These are phyloP conservation scores for Tragelaphus strepsiceros DNA, from an alignment of 2,113 vertebrate genomes.

Conservation along the genomic window DNA sequence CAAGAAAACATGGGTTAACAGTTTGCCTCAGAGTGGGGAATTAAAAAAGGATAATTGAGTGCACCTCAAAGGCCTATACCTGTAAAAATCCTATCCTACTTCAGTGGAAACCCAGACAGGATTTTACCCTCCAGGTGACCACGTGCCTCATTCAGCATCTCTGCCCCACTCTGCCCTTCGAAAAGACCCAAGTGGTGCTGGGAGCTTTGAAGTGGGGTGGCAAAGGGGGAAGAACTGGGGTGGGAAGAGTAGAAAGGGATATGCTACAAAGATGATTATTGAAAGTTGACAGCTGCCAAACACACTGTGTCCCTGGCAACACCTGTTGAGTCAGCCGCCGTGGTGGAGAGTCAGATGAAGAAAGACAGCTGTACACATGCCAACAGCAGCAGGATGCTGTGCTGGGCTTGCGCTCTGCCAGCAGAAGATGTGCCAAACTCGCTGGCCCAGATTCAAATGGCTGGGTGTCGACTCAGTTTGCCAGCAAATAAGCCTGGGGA, in stretches of 20 bases:
- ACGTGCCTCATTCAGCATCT: conserved; percentile 44
- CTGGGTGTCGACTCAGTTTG: conserved; percentile 81
- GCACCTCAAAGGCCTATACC: background rate
- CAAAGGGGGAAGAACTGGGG: background rate
- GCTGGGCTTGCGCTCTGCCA: conserved; percentile 79
- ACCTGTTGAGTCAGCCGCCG: conserved; percentile 82
- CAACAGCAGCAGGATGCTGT: conserved; percentile 82
- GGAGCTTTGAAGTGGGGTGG: background rate
- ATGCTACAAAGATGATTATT: conserved; percentile 78
- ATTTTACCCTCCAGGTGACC: conserved; percentile 59
- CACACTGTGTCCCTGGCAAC: conserved; percentile 81
- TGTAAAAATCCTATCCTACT: background rate
- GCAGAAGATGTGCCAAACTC: conserved; percentile 81
- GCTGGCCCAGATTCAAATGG: conserved; percentile 83
- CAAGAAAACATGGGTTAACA: background rate
- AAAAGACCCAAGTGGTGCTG: conserved; percentile 38
- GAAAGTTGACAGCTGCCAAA: conserved; percentile 80
- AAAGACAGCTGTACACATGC: conserved; percentile 83
- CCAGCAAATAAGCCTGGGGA: conserved; percentile 79
- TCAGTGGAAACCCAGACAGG: background rate
- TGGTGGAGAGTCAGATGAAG: conserved; percentile 81
- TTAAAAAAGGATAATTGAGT: background rate
- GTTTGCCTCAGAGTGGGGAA: background rate
- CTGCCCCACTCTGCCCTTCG: conserved; percentile 45
- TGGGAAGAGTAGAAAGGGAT: conserved; percentile 50